Conservation (phyloP, 2,888 invertebrate genomes). For the Sericinus montela region DNA sequence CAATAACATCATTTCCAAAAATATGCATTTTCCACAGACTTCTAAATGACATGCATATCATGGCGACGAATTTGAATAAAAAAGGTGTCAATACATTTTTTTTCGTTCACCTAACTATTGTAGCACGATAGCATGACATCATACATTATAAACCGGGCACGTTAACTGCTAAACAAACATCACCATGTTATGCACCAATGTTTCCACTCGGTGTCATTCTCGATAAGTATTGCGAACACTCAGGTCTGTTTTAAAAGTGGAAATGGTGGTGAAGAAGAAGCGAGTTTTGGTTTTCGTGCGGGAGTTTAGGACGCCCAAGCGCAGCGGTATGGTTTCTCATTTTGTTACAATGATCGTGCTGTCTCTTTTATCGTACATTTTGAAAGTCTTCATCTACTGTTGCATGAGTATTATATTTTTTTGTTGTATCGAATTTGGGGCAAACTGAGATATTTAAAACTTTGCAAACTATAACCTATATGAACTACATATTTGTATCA, state of each 20-base stretch:
- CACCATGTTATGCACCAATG: constrained; percentile 11
- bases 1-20: too few species aligned
- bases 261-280: constrained; percentile 36
- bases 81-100: constrained; percentile 14
- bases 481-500: too few species aligned
- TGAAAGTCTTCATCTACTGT: too few species aligned
- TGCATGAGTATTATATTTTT: too few species aligned
- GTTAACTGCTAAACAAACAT: constrained; percentile 29
- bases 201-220: constrained; percentile 31
- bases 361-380: too few species aligned
- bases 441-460: too few species aligned
- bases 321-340: constrained; percentile 24
- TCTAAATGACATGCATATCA: too few species aligned
- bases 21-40: too few species aligned
- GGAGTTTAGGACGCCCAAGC: constrained; percentile 29
- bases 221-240: constrained; percentile 22
- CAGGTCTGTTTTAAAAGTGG: constrained; percentile 24
- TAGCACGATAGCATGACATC: constrained; percentile 46
- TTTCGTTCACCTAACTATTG: constrained; percentile 32
- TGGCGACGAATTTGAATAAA: too few species aligned
- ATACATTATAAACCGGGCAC: constrained; percentile 23
- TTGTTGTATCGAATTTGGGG: too few species aligned
- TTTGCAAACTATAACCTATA: too few species aligned
- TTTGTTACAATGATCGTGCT: not conserved
- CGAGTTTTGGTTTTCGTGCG: constrained; percentile 41